Evolutionary conservation across 2,113 vertebrate genomes (phyloP), one percentile per base, ranked within the genome.

Genomic region (Siphamia tubifer): DNA sequence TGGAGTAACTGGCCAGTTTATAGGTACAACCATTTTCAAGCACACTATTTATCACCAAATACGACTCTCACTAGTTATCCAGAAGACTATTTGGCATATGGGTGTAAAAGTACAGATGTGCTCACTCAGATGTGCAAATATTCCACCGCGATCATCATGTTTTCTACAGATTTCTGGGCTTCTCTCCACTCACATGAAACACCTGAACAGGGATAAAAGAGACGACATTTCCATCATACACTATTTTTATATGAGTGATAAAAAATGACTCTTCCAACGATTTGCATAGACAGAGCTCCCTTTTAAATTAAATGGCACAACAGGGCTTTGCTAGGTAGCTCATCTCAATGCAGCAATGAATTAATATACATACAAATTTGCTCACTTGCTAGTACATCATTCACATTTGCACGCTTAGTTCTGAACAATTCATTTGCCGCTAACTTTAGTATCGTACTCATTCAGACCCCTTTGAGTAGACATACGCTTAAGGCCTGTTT

Each of bases 41-140:
- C 49, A 34, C 40, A 42, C 16, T 9, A 0, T 69, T 67, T 16
- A 65, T 77, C 65, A 61, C 4, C 34, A 43, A 65, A 55, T 66
- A 30, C 28, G 61, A 66, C 40, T 8, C 27, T 25, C 55, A 55
- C 52, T 69, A 62, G 21, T 64, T 44, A 38, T 64, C 65, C 30
- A 70, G 39, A 67, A 24, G 38, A 58, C 51, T 54, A 44, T 45
- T 53, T 36, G 21, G 32, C 74, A 56, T 36, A 25, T 28, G 35
- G 16, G 20, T 39, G 25, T 60, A 20, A 71, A 73, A 42, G 39
- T 11, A 60, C 69, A 58, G 56, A 76, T 79, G 52, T 52, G 57
- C 45, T 63, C 68, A 57, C 34, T 81, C 35, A 47, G 66, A 83
- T 79, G 63, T 66, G 42, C 19, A 61, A 68, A 72, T 63, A 34